Evolutionary conservation across 2,888 invertebrate genomes (phyloP).

Genomic region (Sarcophaga variegata): DNA sequence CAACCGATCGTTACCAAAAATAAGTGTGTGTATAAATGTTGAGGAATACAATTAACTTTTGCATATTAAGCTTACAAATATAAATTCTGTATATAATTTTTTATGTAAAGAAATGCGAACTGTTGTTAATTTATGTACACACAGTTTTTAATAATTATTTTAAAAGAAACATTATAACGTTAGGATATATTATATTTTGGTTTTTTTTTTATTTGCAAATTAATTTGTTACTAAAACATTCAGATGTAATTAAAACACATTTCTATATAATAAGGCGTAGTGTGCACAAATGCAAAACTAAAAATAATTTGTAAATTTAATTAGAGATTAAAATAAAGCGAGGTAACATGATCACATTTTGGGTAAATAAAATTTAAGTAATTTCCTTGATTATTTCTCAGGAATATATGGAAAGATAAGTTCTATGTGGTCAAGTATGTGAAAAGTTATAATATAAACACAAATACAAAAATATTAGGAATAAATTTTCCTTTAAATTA

Average conservation of each 20-base stretch:
- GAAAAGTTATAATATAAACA: conserved; percentile 16
- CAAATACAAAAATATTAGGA: conserved; percentile 19
- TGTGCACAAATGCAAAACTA: conserved; percentile 78
- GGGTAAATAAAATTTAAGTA: neutral
- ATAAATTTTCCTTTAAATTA: neutral
- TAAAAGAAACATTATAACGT: neutral
- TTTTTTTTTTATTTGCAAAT: neutral
- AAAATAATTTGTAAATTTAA: conserved; percentile 75
- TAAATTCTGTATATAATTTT: neutral
- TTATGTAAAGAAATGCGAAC: neutral
- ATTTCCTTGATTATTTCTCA: neutral
- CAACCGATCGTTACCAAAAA: neutral
- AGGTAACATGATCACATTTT: conserved; percentile 31
- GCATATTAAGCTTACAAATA: neutral
- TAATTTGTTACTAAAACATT: neutral
- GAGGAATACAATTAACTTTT: too few relatives aligned
- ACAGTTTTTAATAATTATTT: conserved; percentile 7
- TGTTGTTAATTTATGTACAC: conserved; percentile 7
- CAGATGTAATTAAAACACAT: conserved; percentile 6
- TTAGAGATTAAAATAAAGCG: conserved; percentile 51
- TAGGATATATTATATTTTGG: neutral
- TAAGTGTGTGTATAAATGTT: neutral
- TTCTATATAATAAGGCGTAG: conserved; percentile 77
- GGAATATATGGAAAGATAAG: neutral
- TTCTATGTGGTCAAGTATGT: neutral